A percentile compares a stretch with the other conserved stretches of the same genome.
Evolutionary conservation across 2,797 vertebrate genomes (phyloP).

Genomic region (Schizopygopsis pylzovi): DNA sequence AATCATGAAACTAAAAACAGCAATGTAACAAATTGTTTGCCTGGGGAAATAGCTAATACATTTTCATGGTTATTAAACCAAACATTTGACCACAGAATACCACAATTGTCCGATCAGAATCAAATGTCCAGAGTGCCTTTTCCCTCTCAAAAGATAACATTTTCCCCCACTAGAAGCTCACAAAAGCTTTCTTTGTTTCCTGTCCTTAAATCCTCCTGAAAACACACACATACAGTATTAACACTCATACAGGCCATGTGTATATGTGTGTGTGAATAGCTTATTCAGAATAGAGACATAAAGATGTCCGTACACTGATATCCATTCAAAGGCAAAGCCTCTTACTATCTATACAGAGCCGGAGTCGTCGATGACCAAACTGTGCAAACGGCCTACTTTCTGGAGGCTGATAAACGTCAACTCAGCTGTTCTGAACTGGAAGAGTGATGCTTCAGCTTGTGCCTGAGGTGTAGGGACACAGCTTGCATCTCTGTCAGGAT

Average conservation of each 20-base stretch:
- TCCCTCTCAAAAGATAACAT: not conserved
- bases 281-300: not conserved
- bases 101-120: not conserved
- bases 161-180: not conserved
- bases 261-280: not conserved
- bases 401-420: slow-evolving; percentile 37
- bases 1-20: not conserved
- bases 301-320: not conserved
- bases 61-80: slow-evolving; percentile 3
- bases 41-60: not conserved
- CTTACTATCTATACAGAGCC: not conserved
- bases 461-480: slow-evolving; percentile 35
- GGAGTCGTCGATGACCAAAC: slow-evolving; percentile 32
- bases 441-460: slow-evolving; percentile 11
- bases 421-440: slow-evolving; percentile 3
- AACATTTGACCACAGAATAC: slow-evolving; percentile 4
- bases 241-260: not conserved
- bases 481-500: not conserved
- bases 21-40: not conserved
- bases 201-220: slow-evolving; percentile 5
- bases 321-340: slow-evolving; percentile 18
- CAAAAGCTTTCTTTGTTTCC: slow-evolving; percentile 1
- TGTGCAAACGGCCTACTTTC: slow-evolving; percentile 13
- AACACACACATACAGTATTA: not conserved
- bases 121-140: not conserved